A percentile compares a stretch with the other conserved stretches of the same genome.
phyloP scores from a whole-genome alignment of 2,113 vertebrate genomes.

The Pica pica region DNA sequence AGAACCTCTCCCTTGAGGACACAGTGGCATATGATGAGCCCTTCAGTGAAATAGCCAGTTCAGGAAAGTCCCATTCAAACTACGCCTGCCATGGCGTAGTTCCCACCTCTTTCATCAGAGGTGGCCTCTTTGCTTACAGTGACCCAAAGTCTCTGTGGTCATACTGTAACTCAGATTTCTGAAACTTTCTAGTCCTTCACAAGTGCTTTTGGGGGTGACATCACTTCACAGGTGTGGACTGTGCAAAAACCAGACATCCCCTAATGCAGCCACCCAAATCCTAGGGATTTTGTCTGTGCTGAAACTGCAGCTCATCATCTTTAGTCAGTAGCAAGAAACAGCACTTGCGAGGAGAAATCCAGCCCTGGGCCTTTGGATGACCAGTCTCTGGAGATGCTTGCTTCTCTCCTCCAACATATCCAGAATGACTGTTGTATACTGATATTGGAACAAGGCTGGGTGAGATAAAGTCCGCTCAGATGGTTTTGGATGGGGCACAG shows the following conservation, averaged over 20 bases:
- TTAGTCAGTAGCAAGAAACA: not conserved
- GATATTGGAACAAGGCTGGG: not conserved
- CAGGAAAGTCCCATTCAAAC: not conserved
- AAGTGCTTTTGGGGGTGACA: not conserved
- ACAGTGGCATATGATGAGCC: not conserved
- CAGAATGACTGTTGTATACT: not conserved
- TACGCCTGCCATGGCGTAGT: rapidly evolving
- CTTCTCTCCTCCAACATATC: not conserved
- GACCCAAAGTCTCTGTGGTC: not conserved
- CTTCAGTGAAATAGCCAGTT: not conserved
- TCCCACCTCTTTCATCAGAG: not conserved
- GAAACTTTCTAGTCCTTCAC: not conserved
- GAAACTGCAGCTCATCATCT: not conserved
- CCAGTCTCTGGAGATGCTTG: not conserved
- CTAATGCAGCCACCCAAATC: not conserved
- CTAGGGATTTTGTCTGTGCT: not conserved
- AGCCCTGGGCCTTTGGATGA: not conserved
- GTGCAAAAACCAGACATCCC: not conserved
- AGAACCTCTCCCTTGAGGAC: rapidly evolving
- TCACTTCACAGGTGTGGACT: not conserved
- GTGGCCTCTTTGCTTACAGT: not conserved
- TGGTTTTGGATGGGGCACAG: not conserved
- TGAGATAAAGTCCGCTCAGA: not conserved
- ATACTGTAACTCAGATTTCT: not conserved
- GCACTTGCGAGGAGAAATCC: not conserved